Base-by-base conservation (phyloP, 2,797 vertebrate species). In the Amblyraja radiata region DNA sequence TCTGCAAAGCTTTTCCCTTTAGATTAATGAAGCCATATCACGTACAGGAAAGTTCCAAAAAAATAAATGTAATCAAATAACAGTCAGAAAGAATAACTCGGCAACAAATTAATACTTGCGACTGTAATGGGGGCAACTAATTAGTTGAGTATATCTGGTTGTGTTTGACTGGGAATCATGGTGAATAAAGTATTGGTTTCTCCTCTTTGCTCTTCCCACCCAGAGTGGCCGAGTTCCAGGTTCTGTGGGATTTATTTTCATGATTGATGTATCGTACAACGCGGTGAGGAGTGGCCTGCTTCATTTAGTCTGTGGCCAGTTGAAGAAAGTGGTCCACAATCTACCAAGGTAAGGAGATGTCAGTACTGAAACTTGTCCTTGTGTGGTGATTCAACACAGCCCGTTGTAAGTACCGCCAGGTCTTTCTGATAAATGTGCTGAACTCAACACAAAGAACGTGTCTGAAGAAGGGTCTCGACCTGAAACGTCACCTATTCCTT, bases 241-340 rank as follows among this genome's bases (percentile, higher is more conserved):
- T 11, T 58, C 21, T 2, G 80, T 58, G 46, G 80, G 80, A 0
- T 95, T 97, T 94, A 95, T 97, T 32, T 93, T 97, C 18, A 97
- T 97, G 46, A 93, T 97, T 25, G 97, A 97, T 71, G 96, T 97
- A 65, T 97, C 96, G 0, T 84, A 94, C 0, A 92, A 95, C 23
- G 96, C 97, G 0, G 94, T 97, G 79, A 95, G 95, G 95, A 95
- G 94, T 86, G 96, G 97, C 93, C 95, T 97, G 90, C 94, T 97
- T 94, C 95, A 95, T 58, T 96, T 96, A 2, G 94, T 96, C 86
- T 96, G 96, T 10, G 95, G 96, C 93, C 95, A 97, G 91, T 94
- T 97, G 71, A 95, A 94, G 80, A 36, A 94, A 13, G 93, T 97
- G 65, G 95, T 97, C 36, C 36, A 74, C 36, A 95, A 94, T 93